Conservation (phyloP, 2,113 vertebrate species). For the Dicaeum eximium region DNA sequence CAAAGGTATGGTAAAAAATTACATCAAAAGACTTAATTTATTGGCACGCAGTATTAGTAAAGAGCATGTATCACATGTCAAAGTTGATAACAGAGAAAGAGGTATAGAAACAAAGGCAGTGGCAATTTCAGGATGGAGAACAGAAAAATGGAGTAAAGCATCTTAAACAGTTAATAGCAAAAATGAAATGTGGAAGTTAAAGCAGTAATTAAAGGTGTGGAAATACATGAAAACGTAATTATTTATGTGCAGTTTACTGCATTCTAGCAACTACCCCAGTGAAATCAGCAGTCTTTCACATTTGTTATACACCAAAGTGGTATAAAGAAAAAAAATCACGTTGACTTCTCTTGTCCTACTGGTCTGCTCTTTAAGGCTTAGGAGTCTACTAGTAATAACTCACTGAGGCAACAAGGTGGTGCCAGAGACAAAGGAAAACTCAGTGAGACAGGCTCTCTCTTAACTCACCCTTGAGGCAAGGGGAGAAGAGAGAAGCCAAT, state of each 20-base stretch:
- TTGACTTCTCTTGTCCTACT: background rate
- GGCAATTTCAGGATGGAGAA: slow-evolving; percentile 17
- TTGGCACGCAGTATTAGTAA: slow-evolving; percentile 14
- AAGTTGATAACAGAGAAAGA: slow-evolving; percentile 40
- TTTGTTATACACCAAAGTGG: background rate
- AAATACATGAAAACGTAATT: background rate
- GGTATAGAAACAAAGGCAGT: background rate
- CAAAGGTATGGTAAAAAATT: background rate
- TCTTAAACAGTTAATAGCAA: slow-evolving; percentile 27
- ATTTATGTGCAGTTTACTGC: background rate
- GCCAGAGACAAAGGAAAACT: slow-evolving; percentile 44
- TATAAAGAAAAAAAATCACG: background rate
- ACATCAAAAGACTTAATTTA: background rate
- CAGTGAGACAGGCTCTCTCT: background rate
- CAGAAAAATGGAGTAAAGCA: background rate
- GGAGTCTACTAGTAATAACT: background rate
- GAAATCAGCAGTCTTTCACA: background rate
- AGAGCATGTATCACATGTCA: slow-evolving; percentile 27
- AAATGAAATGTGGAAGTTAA: background rate
- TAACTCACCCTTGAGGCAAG: background rate
- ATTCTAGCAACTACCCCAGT: background rate
- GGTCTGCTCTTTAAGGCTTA: background rate
- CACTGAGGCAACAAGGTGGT: slow-evolving; percentile 42
- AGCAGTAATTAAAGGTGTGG: background rate
- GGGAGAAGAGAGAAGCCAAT: background rate